Conservation (phyloP, 1,140 invertebrate genomes). For the Rhynchophorus ferrugineus region DNA sequence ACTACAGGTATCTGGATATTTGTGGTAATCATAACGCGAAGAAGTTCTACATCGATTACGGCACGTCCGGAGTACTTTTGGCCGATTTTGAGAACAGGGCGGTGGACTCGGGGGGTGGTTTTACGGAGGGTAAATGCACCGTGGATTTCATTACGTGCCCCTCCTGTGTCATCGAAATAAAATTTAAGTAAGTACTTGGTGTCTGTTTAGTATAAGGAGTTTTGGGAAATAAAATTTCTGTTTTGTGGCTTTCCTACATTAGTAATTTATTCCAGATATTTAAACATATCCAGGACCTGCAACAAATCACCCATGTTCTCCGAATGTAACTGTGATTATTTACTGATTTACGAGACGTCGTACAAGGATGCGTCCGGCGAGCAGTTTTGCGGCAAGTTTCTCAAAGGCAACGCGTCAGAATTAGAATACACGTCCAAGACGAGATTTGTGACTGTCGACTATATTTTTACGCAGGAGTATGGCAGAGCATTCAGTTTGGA, state of each 20-base stretch:
- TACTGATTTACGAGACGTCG: slow-evolving; percentile 61
- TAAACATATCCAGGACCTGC: slow-evolving; percentile 43
- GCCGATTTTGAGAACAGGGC: slow-evolving; percentile 44
- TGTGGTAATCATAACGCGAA: slow-evolving; percentile 53
- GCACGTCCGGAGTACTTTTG: slow-evolving; percentile 46
- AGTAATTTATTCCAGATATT: slow-evolving; percentile 27
- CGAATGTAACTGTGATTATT: slow-evolving; percentile 54
- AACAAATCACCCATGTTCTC: slow-evolving; percentile 30
- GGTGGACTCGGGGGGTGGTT: slow-evolving; percentile 20
- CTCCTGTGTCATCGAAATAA: slow-evolving; percentile 57
- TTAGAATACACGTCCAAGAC: slow-evolving; percentile 56
- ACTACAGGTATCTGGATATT: slow-evolving; percentile 41
- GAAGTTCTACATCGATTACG: slow-evolving; percentile 53
- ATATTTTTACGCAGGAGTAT: slow-evolving; percentile 55
- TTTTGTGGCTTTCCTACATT: not conserved
- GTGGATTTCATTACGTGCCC: slow-evolving; percentile 64
- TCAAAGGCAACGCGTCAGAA: slow-evolving; percentile 33
- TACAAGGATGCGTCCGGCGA: slow-evolving; percentile 56
- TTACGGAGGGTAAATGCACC: slow-evolving; percentile 50
- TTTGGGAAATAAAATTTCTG: not conserved
- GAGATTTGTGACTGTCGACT: slow-evolving; percentile 51
- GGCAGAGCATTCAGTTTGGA: slow-evolving; percentile 59
- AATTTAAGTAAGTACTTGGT: slow-evolving; percentile 43
- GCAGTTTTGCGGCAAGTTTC: slow-evolving; percentile 53
- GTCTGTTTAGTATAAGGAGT: not conserved